Conservation (phyloP, 1,140 invertebrate genomes). For the Tribolium madens region DNA sequence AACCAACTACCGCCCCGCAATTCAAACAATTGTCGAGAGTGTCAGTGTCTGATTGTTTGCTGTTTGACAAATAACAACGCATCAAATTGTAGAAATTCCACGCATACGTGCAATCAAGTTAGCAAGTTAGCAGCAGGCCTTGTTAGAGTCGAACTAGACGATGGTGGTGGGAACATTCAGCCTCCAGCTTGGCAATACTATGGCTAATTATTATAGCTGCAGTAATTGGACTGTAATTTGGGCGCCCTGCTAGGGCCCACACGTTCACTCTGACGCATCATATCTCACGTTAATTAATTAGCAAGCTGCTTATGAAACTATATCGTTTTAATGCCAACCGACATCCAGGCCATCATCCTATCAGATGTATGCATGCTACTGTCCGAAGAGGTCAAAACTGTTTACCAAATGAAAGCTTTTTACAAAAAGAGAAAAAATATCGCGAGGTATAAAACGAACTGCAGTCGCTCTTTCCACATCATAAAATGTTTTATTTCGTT, state of each 20-base stretch:
- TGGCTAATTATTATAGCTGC: slow-evolving; percentile 40
- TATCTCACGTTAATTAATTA: slow-evolving; percentile 36
- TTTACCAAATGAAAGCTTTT: slow-evolving; percentile 8
- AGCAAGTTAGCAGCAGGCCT: slow-evolving; percentile 30
- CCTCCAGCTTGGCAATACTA: slow-evolving; percentile 29
- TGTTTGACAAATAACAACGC: slow-evolving; percentile 42
- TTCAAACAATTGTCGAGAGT: slow-evolving; percentile 38
- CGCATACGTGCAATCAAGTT: slow-evolving; percentile 40
- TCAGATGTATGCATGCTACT: neutral
- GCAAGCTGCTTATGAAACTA: slow-evolving; percentile 35
- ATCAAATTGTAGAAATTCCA: slow-evolving; percentile 45
- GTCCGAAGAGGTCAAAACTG: neutral
- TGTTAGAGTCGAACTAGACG: slow-evolving; percentile 16
- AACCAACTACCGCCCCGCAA: slow-evolving; percentile 20
- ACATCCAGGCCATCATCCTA: slow-evolving; percentile 8
- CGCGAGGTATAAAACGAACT: slow-evolving; percentile 8
- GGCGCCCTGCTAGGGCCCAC: slow-evolving; percentile 19
- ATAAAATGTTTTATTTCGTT: slow-evolving; percentile 35
- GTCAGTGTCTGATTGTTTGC: slow-evolving; percentile 38
- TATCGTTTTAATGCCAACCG: slow-evolving; percentile 12
- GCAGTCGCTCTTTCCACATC: slow-evolving; percentile 16
- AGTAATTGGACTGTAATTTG: slow-evolving; percentile 42
- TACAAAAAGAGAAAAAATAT: neutral
- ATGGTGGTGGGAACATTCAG: neutral
- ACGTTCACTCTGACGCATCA: slow-evolving; percentile 28